Conservation (phyloP, 53 echinoderm and acorn worm species). For the Luidia sarsii region DNA sequence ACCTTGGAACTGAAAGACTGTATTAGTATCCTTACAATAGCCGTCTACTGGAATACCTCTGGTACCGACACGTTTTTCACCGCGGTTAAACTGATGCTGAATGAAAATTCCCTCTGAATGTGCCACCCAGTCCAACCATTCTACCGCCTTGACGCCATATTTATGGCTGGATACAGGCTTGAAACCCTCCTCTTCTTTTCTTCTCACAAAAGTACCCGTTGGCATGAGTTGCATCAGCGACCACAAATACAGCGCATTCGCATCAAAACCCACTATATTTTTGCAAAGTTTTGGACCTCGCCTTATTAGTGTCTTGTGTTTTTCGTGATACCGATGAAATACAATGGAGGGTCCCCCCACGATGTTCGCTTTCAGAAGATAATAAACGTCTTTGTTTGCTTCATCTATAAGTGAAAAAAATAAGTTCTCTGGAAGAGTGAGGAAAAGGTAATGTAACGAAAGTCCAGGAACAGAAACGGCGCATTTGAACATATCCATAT, state of each 20-base stretch:
- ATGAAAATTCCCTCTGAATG: not conserved
- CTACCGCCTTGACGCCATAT: not conserved
- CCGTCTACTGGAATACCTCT: not conserved
- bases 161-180: not conserved
- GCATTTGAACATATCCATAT: slow-evolving; percentile 16
- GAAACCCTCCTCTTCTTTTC: not conserved
- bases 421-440: not conserved
- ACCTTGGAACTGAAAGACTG: slow-evolving; percentile 1
- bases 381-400: not conserved
- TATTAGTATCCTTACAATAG: not conserved
- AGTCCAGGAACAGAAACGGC: slow-evolving; percentile 1
- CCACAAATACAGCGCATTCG: slow-evolving; percentile 30
- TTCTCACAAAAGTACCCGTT: not conserved
- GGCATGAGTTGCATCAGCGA: not conserved
- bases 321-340: slow-evolving; percentile 57
- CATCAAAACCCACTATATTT: slow-evolving; percentile 56
- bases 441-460: not conserved
- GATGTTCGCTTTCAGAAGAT: not conserved
- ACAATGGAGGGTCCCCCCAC: slow-evolving; percentile 52
- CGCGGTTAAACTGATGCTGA: not conserved
- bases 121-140: not conserved
- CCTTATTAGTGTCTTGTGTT: slow-evolving; percentile 32
- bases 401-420: not conserved
- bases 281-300: slow-evolving; percentile 29
- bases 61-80: not conserved